Conservation (phyloP, 2,113 vertebrate genomes). For the Rutilus rutilus region DNA sequence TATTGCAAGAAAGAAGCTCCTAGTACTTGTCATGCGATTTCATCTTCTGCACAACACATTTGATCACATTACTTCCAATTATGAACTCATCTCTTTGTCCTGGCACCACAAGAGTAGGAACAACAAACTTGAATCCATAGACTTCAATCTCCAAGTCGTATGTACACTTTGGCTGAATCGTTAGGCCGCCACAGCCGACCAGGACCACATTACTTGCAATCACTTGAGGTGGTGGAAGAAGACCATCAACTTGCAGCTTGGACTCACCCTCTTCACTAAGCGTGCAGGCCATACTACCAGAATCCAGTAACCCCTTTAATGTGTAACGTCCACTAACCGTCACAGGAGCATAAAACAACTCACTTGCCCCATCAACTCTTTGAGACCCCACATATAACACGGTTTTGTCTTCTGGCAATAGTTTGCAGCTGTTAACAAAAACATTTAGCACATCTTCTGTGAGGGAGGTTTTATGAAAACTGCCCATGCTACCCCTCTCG, state of each 20-base stretch:
- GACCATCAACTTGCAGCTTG: neutral
- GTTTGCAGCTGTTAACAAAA: too few relatives aligned
- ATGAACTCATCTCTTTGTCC: constrained; percentile 53
- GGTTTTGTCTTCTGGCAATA: neutral
- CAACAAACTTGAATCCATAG: constrained; percentile 38
- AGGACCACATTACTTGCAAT: neutral
- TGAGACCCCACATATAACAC: constrained; percentile 7
- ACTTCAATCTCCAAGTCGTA: constrained; percentile 47
- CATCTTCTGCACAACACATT: too few relatives aligned
- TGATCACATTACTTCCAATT: constrained; percentile 29
- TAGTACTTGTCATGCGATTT: too few relatives aligned
- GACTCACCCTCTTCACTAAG: neutral
- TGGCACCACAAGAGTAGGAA: constrained; percentile 46
- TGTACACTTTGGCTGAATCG: constrained; percentile 37
- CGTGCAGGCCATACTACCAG: neutral
- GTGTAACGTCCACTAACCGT: neutral
- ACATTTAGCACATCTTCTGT: too few relatives aligned
- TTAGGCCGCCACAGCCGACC: constrained; percentile 1
- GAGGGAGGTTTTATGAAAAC: too few relatives aligned
- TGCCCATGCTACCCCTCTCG: too few relatives aligned
- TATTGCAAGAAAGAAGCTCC: too few relatives aligned
- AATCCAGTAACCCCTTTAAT: neutral
- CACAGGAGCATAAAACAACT: neutral
- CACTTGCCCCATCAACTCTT: neutral
- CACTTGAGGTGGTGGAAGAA: neutral